Evolutionary conservation across 2,888 invertebrate species (phyloP).

Genomic region (Polietes domitor): DNA sequence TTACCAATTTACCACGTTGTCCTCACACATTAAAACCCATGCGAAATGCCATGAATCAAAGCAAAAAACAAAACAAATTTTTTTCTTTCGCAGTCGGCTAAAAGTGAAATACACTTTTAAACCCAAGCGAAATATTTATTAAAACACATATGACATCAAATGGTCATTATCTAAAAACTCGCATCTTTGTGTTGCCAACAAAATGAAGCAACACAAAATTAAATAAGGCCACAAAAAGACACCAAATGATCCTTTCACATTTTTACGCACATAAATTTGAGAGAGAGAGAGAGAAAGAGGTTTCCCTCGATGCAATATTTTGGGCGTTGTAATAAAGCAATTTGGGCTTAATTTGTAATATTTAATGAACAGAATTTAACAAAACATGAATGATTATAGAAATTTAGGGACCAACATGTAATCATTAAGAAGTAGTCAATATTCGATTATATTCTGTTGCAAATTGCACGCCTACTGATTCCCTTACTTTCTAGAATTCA

Average conservation of each 20-base stretch:
- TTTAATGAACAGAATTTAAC: too few relatives aligned
- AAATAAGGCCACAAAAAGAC: conserved; percentile 54
- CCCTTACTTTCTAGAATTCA: too few relatives aligned
- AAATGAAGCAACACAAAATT: conserved; percentile 26
- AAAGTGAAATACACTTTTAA: too few relatives aligned
- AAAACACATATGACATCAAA: neutral
- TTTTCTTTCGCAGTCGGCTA: too few relatives aligned
- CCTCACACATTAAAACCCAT: too few relatives aligned
- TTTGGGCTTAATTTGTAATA: neutral
- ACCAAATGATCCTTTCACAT: conserved; percentile 57
- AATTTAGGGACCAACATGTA: neutral
- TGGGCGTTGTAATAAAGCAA: neutral
- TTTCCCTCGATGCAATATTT: neutral
- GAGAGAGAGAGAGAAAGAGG: neutral
- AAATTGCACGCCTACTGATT: neutral
- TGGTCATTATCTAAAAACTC: neutral
- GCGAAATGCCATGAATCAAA: too few relatives aligned
- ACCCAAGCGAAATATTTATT: neutral
- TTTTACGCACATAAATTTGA: neutral
- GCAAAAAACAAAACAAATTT: too few relatives aligned
- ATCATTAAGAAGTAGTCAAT: neutral
- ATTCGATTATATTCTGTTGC: neutral
- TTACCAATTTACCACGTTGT: neutral
- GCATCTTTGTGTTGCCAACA: neutral
- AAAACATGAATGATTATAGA: neutral